Percentiles rank a stretch among this genome's conserved stretches.
phyloP scores from a whole-genome alignment of 2,113 vertebrate genomes.

The Corynorhinus townsendii region DNA sequence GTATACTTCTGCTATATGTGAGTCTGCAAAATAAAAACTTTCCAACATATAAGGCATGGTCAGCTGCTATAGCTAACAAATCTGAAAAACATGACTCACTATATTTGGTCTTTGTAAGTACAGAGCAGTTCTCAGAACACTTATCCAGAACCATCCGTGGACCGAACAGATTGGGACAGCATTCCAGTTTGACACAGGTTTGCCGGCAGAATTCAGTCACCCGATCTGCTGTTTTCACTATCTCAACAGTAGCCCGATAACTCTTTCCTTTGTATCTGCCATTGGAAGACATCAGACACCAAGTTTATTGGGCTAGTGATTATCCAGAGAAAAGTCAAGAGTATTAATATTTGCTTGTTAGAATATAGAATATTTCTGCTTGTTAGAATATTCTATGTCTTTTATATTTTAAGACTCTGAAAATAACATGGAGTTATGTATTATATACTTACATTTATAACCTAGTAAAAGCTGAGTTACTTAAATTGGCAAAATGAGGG shows the following conservation, averaged over 20 bases:
- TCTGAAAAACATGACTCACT: slow-evolving; percentile 84
- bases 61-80: background rate
- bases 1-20: background rate
- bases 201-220: slow-evolving; percentile 97
- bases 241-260: slow-evolving; percentile 95
- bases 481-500: slow-evolving; percentile 35
- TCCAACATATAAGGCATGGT: background rate
- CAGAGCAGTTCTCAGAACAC: slow-evolving; percentile 98
- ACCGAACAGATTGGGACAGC: slow-evolving; percentile 97
- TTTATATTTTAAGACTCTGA: background rate
- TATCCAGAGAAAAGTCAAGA: slow-evolving; percentile 30
- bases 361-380: background rate
- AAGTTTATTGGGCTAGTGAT: background rate
- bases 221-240: slow-evolving; percentile 93
- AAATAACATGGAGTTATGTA: background rate
- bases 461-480: slow-evolving; percentile 20
- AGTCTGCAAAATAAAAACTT: background rate
- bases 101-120: slow-evolving; percentile 99
- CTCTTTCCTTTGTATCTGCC: slow-evolving; percentile 97
- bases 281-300: slow-evolving; percentile 15
- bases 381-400: background rate
- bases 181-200: slow-evolving; percentile 96
- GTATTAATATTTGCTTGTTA: background rate
- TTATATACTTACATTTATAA: slow-evolving; percentile 27
- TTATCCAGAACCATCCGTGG: slow-evolving; percentile 95